Conservation (phyloP, 2,797 vertebrate species). For the Perodicticus potto region DNA sequence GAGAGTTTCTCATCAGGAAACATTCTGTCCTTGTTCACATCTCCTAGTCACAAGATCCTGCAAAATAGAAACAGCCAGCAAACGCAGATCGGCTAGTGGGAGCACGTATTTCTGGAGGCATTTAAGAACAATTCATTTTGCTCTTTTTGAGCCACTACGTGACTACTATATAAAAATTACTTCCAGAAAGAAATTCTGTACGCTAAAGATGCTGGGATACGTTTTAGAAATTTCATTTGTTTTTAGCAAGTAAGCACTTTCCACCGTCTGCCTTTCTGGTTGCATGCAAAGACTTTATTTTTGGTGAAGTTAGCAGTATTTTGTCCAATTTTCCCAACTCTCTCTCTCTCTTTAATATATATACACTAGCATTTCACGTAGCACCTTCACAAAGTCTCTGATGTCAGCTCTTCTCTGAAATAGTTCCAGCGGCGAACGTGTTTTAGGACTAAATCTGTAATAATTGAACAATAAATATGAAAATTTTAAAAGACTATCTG, state of each 20-base stretch:
- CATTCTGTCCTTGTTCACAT: not conserved
- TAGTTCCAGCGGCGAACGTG: not conserved
- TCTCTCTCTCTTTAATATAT: not conserved
- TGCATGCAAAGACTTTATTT: slow-evolving; percentile 59
- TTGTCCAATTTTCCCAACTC: not conserved
- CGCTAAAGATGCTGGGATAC: not conserved
- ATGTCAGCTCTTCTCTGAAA: not conserved
- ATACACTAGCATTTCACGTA: not conserved
- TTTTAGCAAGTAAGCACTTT: slow-evolving; percentile 69
- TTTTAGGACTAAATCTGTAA: slow-evolving; percentile 10
- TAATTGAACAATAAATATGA: not conserved
- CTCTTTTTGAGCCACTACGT: not conserved
- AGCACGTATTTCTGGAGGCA: not conserved
- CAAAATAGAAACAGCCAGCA: not conserved
- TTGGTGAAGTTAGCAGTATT: slow-evolving; percentile 41
- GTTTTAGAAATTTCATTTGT: slow-evolving; percentile 69
- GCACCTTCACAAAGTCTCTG: not conserved
- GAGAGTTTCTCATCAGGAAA: not conserved
- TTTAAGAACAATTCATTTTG: slow-evolving; percentile 24
- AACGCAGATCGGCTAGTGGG: not conserved
- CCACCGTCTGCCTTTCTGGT: not conserved
- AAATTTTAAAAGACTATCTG: not conserved
- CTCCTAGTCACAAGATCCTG: not conserved
- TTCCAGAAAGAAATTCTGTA: not conserved
- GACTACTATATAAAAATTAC: not conserved